Evolutionary conservation across 2,888 invertebrate genomes (phyloP), one percentile per base, ranked within the genome.

Genomic region (Polyommatus iphigenia): DNA sequence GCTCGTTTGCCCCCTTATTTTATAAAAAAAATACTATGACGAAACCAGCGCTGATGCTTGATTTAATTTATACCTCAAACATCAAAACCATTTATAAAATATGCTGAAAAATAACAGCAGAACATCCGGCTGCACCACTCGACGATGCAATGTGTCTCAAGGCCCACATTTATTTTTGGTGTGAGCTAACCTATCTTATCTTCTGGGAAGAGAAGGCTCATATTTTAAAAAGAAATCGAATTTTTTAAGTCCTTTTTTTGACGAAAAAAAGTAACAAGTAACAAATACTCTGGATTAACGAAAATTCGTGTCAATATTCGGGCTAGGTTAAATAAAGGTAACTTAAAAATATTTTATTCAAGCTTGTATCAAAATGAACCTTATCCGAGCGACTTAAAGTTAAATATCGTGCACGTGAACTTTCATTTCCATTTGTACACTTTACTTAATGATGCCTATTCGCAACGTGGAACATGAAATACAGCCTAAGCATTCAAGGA

Each of bases 361-460:
- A 59, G 10, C 20, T 24, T 24, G 4, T 3, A 10, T 29, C 18
- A 67, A 29, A 67, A 67, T 32, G 32, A 32, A 67, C 67, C 67
- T 32, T 32, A 32, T 67, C 15, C 5, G 5, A 29, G 32, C 7
- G 29, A 32, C 29, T 18, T 67, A 67, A 67, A 32, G 29, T 32
- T 32, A 15, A 32, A 32, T 18, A 67, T 29, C 15, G 67, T 67
- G 29, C 3, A 32, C 29, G 67, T 15, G 1, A 67, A 32, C 24
- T 6, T 67, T 32, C 15, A 4, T 50, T 54, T 75, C 29, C 24
- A 75, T 75, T 50, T 75, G 54, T 75, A 75, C 29, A 50, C 75
- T 75, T 75, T 75, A 75, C 50, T 54, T 75, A 75, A 75, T 46
- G 75, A 75, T 54, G 75, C 29, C 54, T 75, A 75, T 75, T 75